Evolutionary conservation across 2,113 vertebrate species (phyloP).

Genomic region (Glaucidium brasilianum): DNA sequence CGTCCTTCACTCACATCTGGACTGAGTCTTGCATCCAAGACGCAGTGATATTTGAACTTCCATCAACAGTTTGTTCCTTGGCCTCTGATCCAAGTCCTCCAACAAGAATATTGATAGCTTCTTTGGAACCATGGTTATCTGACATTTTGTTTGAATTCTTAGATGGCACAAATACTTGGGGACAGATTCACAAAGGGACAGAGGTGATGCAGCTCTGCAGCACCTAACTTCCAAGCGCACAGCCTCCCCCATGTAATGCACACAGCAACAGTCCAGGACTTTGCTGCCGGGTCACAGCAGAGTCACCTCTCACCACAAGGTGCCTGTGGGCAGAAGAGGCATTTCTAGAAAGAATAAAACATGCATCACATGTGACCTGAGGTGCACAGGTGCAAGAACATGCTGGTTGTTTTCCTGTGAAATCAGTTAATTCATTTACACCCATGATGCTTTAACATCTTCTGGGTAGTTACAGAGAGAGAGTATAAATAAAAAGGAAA

Average conservation of each 20-base stretch:
- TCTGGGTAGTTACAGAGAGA: background rate
- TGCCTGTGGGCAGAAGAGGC: background rate
- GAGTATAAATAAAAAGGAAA: background rate
- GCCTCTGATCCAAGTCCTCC: background rate
- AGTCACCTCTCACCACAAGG: background rate
- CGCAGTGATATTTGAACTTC: background rate
- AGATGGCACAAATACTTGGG: background rate
- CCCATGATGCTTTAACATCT: background rate
- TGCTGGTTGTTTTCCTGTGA: background rate
- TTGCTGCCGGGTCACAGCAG: fast-evolving
- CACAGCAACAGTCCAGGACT: background rate
- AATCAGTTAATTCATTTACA: background rate
- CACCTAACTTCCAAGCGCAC: background rate
- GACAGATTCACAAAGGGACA: background rate
- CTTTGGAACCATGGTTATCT: background rate
- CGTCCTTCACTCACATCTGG: background rate
- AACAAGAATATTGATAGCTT: background rate
- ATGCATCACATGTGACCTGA: background rate
- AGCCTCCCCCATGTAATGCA: background rate
- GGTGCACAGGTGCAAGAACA: background rate
- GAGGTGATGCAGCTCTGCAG: background rate
- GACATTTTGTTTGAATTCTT: background rate
- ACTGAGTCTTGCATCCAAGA: background rate
- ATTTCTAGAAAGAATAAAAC: background rate
- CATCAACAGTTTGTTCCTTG: background rate